phyloP scores from a whole-genome alignment of 2,113 vertebrate species.

The Herpetotheres cachinnans region DNA sequence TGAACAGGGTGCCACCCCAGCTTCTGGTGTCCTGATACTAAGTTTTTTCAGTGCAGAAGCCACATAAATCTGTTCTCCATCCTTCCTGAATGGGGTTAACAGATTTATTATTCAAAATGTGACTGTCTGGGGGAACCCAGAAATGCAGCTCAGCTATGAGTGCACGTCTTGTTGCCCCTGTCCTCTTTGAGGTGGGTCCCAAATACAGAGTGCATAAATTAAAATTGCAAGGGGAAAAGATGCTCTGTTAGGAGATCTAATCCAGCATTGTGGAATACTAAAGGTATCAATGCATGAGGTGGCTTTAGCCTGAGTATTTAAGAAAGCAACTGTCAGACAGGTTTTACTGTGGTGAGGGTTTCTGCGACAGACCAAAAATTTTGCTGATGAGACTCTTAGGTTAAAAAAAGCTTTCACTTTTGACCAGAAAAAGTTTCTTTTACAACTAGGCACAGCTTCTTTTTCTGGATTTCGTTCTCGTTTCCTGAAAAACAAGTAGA shows the following conservation, averaged over 20 bases:
- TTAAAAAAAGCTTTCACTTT: not conserved
- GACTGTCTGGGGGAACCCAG: not conserved
- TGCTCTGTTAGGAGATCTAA: not conserved
- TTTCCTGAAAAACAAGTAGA: not conserved
- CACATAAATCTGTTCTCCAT: not conserved
- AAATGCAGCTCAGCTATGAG: not conserved
- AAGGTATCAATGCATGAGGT: not conserved
- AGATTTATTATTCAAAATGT: not conserved
- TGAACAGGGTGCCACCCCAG: not conserved
- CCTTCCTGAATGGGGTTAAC: not conserved
- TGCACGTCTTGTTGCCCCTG: not conserved
- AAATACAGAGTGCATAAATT: not conserved
- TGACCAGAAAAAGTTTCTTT: not conserved
- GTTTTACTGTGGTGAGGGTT: not conserved
- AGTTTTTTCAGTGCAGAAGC: not conserved
- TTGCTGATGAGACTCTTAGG: not conserved
- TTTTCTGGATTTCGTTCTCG: not conserved
- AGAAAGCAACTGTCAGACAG: not conserved
- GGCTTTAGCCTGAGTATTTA: not conserved
- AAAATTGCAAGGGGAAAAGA: not conserved
- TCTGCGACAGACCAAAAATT: not conserved
- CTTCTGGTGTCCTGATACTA: not conserved
- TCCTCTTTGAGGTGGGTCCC: not conserved
- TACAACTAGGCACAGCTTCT: not conserved
- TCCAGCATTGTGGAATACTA: not conserved